Evolutionary conservation across 1,140 invertebrate genomes (phyloP).

Genomic region (Heterodera schachtii): DNA sequence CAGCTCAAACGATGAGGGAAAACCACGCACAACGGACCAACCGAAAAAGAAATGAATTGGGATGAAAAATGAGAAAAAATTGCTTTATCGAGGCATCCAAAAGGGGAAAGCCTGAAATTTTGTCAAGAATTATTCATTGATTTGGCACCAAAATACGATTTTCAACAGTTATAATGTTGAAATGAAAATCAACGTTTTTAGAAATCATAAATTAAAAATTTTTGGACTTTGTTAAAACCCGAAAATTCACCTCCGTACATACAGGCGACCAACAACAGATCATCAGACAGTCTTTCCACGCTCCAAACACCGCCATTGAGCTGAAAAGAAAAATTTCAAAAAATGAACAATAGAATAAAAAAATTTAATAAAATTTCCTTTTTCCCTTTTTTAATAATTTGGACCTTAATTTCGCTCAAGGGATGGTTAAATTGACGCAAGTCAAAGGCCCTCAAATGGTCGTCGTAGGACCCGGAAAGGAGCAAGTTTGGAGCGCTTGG

Average conservation of each 20-base stretch:
- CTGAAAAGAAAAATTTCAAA: neutral
- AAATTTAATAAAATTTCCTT: neutral
- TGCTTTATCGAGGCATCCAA: no score
- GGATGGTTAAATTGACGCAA: neutral
- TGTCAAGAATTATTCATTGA: no score
- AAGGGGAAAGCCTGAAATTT: no score
- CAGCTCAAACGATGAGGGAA: neutral
- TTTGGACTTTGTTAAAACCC: neutral
- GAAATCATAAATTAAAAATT: neutral
- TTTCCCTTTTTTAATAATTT: neutral
- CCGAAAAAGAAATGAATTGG: neutral
- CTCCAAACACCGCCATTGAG: constrained; percentile 1
- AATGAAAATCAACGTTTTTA: no score
- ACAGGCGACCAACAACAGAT: constrained; percentile 1
- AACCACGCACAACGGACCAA: neutral
- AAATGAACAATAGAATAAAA: neutral
- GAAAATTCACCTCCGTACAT: constrained; percentile 9
- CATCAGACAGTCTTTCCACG: neutral
- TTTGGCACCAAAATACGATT: no score
- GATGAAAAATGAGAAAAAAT: no score
- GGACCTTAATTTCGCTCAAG: neutral
- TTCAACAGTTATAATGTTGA: no score
- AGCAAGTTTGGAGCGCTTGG: neutral
- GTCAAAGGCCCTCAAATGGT: neutral
- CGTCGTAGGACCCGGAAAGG: neutral